Percentiles rank a stretch among this genome's conserved stretches.
phyloP scores from a whole-genome alignment of 2,888 invertebrate species.

The Drosophila longiperda region DNA sequence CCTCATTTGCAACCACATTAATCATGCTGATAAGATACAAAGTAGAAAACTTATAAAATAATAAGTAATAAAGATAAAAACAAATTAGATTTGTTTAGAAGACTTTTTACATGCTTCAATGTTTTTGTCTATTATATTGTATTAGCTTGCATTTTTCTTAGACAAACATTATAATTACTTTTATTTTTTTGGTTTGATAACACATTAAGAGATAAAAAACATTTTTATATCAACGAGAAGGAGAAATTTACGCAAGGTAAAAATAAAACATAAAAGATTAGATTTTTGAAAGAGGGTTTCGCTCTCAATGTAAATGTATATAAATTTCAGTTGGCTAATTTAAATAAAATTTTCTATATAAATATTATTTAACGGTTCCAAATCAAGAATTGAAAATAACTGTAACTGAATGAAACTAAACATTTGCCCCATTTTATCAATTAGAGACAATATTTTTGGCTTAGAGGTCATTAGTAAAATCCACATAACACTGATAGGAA shows the following conservation, averaged over 20 bases:
- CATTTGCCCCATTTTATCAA: neutral
- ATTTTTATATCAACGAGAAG: neutral
- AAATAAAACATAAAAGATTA: neutral
- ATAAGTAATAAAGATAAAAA: neutral
- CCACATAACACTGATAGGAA: slow-evolving; percentile 31
- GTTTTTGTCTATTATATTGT: neutral
- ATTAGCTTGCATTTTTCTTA: no score
- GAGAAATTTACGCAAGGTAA: neutral
- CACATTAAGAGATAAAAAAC: neutral
- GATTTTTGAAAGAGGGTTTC: slow-evolving; percentile 86
- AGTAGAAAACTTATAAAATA: neutral
- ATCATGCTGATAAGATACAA: neutral
- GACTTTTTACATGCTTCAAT: neutral
- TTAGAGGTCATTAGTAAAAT: slow-evolving; percentile 18
- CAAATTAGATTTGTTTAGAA: neutral
- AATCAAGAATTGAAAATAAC: slow-evolving; percentile 35
- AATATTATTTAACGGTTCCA: no score
- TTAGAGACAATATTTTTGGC: neutral
- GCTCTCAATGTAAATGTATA: slow-evolving; percentile 80
- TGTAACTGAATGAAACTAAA: neutral
- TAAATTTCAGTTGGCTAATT: no score
- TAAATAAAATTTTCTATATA: no score
- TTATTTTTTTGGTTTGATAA: neutral
- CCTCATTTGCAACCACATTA: neutral
- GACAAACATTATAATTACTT: neutral